Evolutionary conservation across 1,140 invertebrate species (phyloP).

Genomic region (Drosophila teissieri): DNA sequence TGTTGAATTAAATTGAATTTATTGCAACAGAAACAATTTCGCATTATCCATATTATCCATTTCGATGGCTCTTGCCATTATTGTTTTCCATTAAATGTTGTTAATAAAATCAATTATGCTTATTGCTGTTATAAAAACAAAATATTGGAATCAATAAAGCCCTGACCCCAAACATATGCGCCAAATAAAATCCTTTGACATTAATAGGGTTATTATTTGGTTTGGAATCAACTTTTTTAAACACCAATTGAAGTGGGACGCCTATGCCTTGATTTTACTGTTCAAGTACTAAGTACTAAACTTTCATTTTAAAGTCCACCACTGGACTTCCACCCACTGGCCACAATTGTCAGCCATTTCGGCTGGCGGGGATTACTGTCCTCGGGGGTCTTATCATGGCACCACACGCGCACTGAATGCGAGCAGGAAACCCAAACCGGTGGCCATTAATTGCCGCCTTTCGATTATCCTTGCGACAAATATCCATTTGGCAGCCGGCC

Average conservation of each 20-base stretch:
- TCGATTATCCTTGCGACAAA: slow-evolving; percentile 46
- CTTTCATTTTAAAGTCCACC: background rate
- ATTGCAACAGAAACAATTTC: slow-evolving; percentile 59
- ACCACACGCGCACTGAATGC: slow-evolving; percentile 9
- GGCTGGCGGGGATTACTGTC: slow-evolving; percentile 27
- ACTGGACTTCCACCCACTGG: background rate
- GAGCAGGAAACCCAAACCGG: slow-evolving; percentile 24
- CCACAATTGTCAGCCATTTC: slow-evolving; percentile 14
- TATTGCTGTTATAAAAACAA: slow-evolving; percentile 8
- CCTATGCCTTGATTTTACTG: no score
- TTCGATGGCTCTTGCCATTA: slow-evolving; percentile 61
- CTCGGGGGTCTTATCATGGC: slow-evolving; percentile 19
- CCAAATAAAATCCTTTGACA: background rate
- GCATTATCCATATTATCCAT: slow-evolving; percentile 59
- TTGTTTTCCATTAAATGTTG: slow-evolving; percentile 66
- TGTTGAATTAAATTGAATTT: slow-evolving; percentile 75
- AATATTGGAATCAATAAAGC: slow-evolving; percentile 14
- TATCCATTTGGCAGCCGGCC: slow-evolving; percentile 27
- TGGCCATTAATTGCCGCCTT: slow-evolving; percentile 50
- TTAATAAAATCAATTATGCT: slow-evolving; percentile 69
- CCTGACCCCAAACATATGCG: slow-evolving; percentile 39
- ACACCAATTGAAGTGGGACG: no score
- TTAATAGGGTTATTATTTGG: background rate
- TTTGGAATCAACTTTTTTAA: background rate
- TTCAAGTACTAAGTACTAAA: background rate